Base-by-base conservation (phyloP, 2,888 invertebrate genomes). In the Fragum whitleyi region DNA sequence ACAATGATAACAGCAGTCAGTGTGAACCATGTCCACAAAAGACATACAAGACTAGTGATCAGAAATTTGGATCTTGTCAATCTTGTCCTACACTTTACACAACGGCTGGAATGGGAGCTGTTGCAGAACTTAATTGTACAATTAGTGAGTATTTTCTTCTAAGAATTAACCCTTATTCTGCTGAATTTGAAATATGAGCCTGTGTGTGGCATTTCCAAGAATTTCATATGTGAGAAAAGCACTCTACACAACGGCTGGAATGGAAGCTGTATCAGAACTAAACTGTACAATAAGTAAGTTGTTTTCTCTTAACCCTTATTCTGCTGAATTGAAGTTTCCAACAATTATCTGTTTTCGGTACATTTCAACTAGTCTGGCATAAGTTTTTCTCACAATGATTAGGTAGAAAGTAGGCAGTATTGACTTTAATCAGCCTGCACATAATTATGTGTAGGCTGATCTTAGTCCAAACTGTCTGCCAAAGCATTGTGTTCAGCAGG, bases 41-140 rank as follows among this genome's bases (percentile, higher is more conserved):
- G n/a, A 36, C 36, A 0, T 81, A 57, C 61, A 79, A 79, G 53
- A 26, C 23, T 14, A 67, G 42, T n/a, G 39, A 26, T 32, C 65
- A 79, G 19, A 71, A 71, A 28, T 79, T 79, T 61, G 67, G 68
- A 21, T 16, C 32, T 29, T 79, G 79, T 47, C 9, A 28, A 14
- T n/a, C 19, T 5, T 79, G 79, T 61, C 29, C 42, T 3, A 67
- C 53, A 14, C 42, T 42, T 14, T 98, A 97, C 2, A 98, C 97
- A 92, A 99, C 98, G 0, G 96, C 96, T 79, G 96, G 96, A 42
- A 94, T 96, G 0, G 98, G 97, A n/a, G 96, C 97, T 1, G 96
- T 96, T 55, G 96, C 97, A 6, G 69, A 19, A 21, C 59, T 21
- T 9, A 73, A 81, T 29, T 89, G 89, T 69, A 84, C 53, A 19